phyloP scores from a whole-genome alignment of 2,888 invertebrate species.

The Ellobium chinense region DNA sequence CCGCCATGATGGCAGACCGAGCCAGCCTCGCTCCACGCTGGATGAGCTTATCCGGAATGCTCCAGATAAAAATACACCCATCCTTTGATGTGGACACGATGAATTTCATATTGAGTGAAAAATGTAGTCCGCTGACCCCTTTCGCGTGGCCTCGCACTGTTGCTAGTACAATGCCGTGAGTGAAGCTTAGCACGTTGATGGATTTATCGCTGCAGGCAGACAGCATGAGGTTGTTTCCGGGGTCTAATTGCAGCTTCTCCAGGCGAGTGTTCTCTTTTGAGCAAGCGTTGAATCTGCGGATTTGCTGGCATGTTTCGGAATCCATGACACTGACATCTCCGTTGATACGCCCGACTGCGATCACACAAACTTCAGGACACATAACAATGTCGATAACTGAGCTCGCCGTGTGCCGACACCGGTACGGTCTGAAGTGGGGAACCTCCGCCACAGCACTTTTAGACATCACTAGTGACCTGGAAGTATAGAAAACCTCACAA shows the following conservation, averaged over 20 bases:
- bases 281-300: constrained; percentile 29
- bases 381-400: constrained; percentile 36
- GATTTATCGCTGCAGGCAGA: constrained; percentile 25
- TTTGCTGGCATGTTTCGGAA: background rate
- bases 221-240: constrained; percentile 13
- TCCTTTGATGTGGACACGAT: constrained; percentile 37
- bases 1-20: background rate
- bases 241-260: constrained; percentile 23
- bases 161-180: constrained; percentile 8
- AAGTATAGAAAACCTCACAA: background rate
- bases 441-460: background rate
- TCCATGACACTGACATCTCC: constrained; percentile 34
- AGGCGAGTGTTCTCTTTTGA: constrained; percentile 9
- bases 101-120: constrained; percentile 39
- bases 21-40: background rate
- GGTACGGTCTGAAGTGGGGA: constrained; percentile 20
- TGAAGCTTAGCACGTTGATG: constrained; percentile 24
- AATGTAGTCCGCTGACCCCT: constrained; percentile 22
- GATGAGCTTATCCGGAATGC: background rate
- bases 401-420: constrained; percentile 22
- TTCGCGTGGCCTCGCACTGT: constrained; percentile 23
- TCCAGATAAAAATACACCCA: constrained; percentile 40
- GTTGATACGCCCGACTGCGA: constrained; percentile 20
- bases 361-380: background rate
- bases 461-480: constrained; percentile 29